Conservation (phyloP, 2,797 vertebrate species). For the Oreonectes daqikongensis region DNA sequence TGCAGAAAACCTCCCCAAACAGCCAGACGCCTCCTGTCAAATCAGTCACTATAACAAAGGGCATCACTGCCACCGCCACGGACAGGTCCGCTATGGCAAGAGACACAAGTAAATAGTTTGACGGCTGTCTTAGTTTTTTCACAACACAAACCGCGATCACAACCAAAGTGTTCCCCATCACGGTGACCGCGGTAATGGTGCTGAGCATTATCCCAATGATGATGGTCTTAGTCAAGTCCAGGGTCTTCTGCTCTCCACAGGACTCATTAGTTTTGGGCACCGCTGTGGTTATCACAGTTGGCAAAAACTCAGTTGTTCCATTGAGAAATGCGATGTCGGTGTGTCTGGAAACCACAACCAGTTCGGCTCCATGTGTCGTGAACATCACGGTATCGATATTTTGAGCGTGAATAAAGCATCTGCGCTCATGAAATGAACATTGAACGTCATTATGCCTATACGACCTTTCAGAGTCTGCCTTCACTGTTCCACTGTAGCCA, state of each 20-base stretch:
- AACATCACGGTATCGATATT: conserved; percentile 50
- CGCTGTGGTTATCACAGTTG: neutral
- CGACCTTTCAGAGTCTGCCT: conserved; percentile 7
- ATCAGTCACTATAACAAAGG: conserved; percentile 82
- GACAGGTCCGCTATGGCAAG: conserved; percentile 81
- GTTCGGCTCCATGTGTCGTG: conserved; percentile 43
- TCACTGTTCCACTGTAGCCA: neutral
- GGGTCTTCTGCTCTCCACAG: conserved; percentile 47
- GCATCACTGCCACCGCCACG: conserved; percentile 81
- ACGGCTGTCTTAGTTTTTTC: conserved; percentile 81
- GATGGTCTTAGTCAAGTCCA: conserved; percentile 40
- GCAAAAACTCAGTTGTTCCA: conserved; percentile 17
- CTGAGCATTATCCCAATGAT: conserved; percentile 53
- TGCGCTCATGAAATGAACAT: neutral
- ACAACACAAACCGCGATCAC: conserved; percentile 82
- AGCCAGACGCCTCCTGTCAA: conserved; percentile 82
- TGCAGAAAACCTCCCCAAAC: conserved; percentile 82
- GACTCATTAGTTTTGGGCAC: conserved; percentile 31
- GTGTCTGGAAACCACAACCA: conserved; percentile 27
- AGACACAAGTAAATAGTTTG: conserved; percentile 82
- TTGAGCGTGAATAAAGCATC: conserved; percentile 20
- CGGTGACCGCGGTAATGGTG: conserved; percentile 70
- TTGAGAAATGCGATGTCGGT: conserved; percentile 25
- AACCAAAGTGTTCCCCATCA: conserved; percentile 82
- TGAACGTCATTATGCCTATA: conserved; percentile 7